Evolutionary conservation across 2,888 invertebrate species (phyloP).

Genomic region (Lomographa bimaculata): DNA sequence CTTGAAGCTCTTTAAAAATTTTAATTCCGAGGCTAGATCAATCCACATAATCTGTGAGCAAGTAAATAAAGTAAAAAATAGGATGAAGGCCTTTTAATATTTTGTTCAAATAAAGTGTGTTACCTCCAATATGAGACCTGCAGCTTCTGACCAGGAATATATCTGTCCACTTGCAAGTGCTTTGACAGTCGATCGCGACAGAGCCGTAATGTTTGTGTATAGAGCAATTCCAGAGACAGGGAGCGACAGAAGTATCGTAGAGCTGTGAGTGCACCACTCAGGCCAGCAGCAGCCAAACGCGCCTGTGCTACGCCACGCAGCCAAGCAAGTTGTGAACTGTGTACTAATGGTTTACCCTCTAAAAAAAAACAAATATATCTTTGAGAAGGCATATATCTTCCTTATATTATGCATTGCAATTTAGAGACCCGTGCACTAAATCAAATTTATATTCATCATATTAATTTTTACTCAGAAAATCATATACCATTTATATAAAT

Average conservation of each 20-base stretch:
- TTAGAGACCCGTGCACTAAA: too few species aligned
- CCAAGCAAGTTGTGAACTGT: slow-evolving; percentile 96
- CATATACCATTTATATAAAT: too few species aligned
- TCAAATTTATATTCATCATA: too few species aligned
- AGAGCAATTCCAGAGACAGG: slow-evolving; percentile 94
- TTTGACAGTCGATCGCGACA: slow-evolving; percentile 94
- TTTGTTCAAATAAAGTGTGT: slow-evolving; percentile 24
- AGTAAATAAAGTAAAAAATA: too few species aligned
- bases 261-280: slow-evolving; percentile 86
- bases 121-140: slow-evolving; percentile 98
- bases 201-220: slow-evolving; percentile 94
- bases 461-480: too few species aligned
- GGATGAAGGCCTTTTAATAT: too few species aligned
- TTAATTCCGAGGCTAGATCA: too few species aligned
- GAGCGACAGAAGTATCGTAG: slow-evolving; percentile 97
- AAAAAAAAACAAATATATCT: not conserved
- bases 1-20: too few species aligned
- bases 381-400: too few species aligned
- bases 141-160: slow-evolving; percentile 93
- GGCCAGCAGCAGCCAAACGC: slow-evolving; percentile 89
- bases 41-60: too few species aligned
- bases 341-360: slow-evolving; percentile 97
- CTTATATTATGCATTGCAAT: too few species aligned
- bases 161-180: slow-evolving; percentile 95
- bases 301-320: slow-evolving; percentile 97